Evolutionary conservation across 2,888 invertebrate species (phyloP).

Genomic region (Griposia aprilina): DNA sequence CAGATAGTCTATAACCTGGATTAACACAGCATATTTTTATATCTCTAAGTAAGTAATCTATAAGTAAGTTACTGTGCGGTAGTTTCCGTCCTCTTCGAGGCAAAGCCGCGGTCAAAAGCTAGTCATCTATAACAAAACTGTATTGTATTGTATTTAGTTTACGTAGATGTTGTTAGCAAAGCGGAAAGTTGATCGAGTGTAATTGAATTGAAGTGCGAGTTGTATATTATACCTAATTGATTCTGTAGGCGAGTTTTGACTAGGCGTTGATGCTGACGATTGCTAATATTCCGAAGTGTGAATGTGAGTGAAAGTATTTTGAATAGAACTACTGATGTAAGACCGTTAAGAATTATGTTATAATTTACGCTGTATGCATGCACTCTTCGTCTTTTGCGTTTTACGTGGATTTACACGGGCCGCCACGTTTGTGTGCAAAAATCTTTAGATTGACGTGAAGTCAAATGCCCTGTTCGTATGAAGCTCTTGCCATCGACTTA

Average conservation of each 20-base stretch:
- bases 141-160: slow-evolving; percentile 27
- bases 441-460: background rate
- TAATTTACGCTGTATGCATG: background rate
- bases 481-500: background rate
- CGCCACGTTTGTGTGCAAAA: background rate
- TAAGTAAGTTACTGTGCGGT: background rate
- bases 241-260: background rate
- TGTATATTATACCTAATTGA: background rate
- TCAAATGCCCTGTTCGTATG: background rate
- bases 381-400: background rate
- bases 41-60: too few relatives aligned
- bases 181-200: slow-evolving; percentile 4
- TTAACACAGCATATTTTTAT: background rate
- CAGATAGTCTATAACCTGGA: too few relatives aligned
- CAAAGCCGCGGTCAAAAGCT: background rate
- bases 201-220: slow-evolving; percentile 23
- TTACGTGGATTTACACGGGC: background rate
- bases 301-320: background rate
- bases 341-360: background rate
- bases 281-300: background rate
- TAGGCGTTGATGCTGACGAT: background rate
- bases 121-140: slow-evolving; percentile 11
- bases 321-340: background rate
- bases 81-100: too few relatives aligned
- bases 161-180: slow-evolving; percentile 15